Conservation (phyloP, 1,140 invertebrate species). For the Steinernema feltiae region DNA sequence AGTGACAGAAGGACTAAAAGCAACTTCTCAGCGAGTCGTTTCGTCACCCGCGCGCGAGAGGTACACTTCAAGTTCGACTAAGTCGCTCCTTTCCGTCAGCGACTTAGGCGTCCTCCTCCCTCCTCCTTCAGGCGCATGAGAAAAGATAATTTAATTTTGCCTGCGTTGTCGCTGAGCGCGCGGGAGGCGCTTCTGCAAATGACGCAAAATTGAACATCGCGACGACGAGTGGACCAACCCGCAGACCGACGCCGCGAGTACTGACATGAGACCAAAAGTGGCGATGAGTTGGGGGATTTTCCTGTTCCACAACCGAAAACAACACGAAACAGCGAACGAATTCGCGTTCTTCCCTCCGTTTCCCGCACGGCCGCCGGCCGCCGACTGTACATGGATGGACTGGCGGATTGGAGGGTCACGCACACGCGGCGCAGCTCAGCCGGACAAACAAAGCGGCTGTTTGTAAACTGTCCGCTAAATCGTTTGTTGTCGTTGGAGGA, state of each 20-base stretch:
- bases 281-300: not conserved
- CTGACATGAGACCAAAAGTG: no score
- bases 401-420: not conserved
- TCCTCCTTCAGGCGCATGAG: not conserved
- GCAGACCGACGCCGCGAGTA: not conserved
- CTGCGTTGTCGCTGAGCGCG: not conserved
- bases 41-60: not conserved
- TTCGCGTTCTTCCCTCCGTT: no score
- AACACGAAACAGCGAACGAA: not conserved
- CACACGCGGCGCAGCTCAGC: not conserved
- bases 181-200: not conserved
- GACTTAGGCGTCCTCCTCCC: no score
- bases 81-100: not conserved
- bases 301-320: not conserved
- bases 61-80: not conserved
- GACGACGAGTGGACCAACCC: not conserved
- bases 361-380: no score
- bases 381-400: no score
- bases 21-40: not conserved
- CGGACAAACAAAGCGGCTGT: not conserved
- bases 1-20: not conserved
- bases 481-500: not conserved
- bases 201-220: conserved; percentile 11
- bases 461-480: not conserved
- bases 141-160: conserved; percentile 10